Evolutionary conservation across 2,113 vertebrate species (phyloP), one percentile per base, ranked within the genome.

Genomic region (Callipepla squamata): DNA sequence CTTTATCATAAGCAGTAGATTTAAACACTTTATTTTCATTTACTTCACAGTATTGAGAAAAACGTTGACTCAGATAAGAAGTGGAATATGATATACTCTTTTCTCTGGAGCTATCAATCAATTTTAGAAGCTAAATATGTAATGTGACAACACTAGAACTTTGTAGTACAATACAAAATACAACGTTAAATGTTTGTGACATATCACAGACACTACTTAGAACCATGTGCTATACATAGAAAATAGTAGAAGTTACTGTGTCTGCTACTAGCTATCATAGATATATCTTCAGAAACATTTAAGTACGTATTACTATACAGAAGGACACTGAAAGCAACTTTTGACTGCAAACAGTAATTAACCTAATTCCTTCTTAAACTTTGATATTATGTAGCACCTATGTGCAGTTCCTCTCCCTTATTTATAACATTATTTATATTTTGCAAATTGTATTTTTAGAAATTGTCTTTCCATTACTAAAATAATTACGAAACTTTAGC

Each of bases 1-100:
- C 97, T 98, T 98, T 97, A 97, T 97, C 96, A 97, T 97, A 97
- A 97, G 95, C 85, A 97, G 94, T 97, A 97, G 97, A 97, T 97
- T 98, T 97, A 97, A 97, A 96, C 97, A 97, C 85, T 97, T 97
- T 97, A 97, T 98, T 98, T 98, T 98, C 97, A 98, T 98, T 97
- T 97, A 97, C 84, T 97, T 97, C 92, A 80, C 91, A 78, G 62
- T 96, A 96, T 89, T 96, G 96, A 94, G 93, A 81, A 97, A 97
- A 97, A 97, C 92, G 96, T 95, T 96, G 94, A 97, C 96, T 97
- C 93, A 94, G 90, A 97, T 95, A 96, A 96, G 94, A 86, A 97
- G 95, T 92, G 79, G 92, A 96, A 92, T 82, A 80, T 58, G 51
- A 74, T 92, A 96, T 94, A 96, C 84, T 81, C 65, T 96, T 93